Evolutionary conservation across 2,888 invertebrate species (phyloP), one percentile per base, ranked within the genome.

Genomic region (Chrysopilus asiliformis): DNA sequence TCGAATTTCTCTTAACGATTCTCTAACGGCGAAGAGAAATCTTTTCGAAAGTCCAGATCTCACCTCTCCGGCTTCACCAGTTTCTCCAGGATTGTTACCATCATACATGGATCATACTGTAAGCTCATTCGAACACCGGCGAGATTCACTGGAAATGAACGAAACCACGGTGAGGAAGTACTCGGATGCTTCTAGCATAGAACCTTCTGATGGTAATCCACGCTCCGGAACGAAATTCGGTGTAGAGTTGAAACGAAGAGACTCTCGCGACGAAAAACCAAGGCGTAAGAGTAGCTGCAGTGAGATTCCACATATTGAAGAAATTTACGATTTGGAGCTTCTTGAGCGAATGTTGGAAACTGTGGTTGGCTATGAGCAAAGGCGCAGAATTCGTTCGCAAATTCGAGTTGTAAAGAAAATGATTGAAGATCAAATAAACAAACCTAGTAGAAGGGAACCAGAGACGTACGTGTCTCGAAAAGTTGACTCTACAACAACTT

Each of bases 301-400:
- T 26, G 68, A 68, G 36, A 54, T 57, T 34, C 57, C 63, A n/a
- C 67, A 68, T 46, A 74, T 83, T 46, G 82, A 83, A 58, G 76
- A 79, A 46, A 77, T 83, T 44, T 77, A 71, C 47, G 80, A 83
- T 49, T 52, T 81, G 45, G 70, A 72, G 51, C 64, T 78, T 47
- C 66, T 83, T 40, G 82, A 82, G 61, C 70, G 71, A 63, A 70
- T 82, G 70, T 64, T 84, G 58, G 79, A 82, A 63, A 76, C 75
- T 52, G 78, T 81, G 39, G 72, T 72, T 36, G 76, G 76, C 43
- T 85, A 85, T 56, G 84, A 85, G 53, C 71, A 82, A 50, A 67
- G 85, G 47, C 71, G 82, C 43, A 71, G 79, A 46, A 79, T 86
- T 37, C 70, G 85, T 43, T 71, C 79, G 3, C 83, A 84, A 59